phyloP scores from a whole-genome alignment of 1,140 invertebrate genomes.

The Aphaenogaster ashmeadi region DNA sequence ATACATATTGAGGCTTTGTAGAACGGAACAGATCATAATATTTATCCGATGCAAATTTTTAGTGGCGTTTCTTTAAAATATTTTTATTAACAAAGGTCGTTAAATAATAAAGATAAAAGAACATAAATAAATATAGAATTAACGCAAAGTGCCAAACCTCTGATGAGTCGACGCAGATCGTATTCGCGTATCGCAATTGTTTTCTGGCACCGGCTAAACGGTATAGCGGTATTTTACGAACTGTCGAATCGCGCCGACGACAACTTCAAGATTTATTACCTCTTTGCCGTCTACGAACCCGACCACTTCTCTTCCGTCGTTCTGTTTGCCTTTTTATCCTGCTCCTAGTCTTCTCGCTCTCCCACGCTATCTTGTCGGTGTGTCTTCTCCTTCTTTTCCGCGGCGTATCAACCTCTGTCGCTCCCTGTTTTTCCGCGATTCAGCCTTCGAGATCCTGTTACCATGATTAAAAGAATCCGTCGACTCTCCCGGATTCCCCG shows the following conservation, averaged over 20 bases:
- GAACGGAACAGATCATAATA: neutral
- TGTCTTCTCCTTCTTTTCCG: constrained; percentile 38
- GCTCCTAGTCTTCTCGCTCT: constrained; percentile 16
- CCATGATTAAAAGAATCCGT: constrained; percentile 74
- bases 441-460: constrained; percentile 71
- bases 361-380: constrained; percentile 16
- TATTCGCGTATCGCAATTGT: constrained; percentile 48
- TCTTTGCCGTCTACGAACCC: constrained; percentile 49
- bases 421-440: constrained; percentile 57
- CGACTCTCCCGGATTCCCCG: constrained; percentile 25
- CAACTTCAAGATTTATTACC: constrained; percentile 73
- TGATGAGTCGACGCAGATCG: neutral
- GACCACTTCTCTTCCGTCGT: constrained; percentile 49
- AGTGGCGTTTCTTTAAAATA: neutral
- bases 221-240: constrained; percentile 61
- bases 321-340: constrained; percentile 57
- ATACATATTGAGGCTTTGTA: neutral
- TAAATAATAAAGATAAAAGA: neutral
- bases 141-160: neutral
- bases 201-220: constrained; percentile 48
- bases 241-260: constrained; percentile 62
- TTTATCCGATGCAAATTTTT: neutral
- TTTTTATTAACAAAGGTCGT: neutral
- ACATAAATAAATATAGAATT: neutral
- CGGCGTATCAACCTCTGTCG: constrained; percentile 48